Base-by-base conservation (phyloP, 2,113 vertebrate genomes). In the Notothenia rossii region DNA sequence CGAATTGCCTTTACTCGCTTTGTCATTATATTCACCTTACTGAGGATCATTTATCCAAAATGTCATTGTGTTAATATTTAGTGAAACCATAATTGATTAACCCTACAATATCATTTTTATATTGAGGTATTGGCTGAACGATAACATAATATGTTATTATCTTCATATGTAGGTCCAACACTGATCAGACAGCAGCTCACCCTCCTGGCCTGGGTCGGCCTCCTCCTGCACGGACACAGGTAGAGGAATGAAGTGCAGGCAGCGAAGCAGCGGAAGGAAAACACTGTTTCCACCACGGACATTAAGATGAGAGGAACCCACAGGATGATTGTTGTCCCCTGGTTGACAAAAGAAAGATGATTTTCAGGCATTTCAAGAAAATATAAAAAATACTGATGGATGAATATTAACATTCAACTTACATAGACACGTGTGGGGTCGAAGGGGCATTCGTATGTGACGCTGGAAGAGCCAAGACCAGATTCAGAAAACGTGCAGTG, bases 351-450 rank as follows among this genome's bases (percentile, higher is more conserved):
- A 69, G 1, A 29, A 29, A 29, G 29, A 29, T 29, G 29, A 29
- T 29, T 29, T 29, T 29, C 29, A 29, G 29, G 29, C 29, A 29
- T 29, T 29, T 49, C 18, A 2, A 33, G 22, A 56, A 3, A n/a
- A 4, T 22, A 12, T 59, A 17, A 56, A 60, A 68, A 83, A 2
- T 0, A 60, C n/a, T 7, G 5, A 0, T 33, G 20, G 33, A 46
- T 1, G 40, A 36, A 48, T 70, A n/a, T 29, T 43, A 40, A 9
- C 20, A 25, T 58, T 43, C 14, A 14, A 95, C 98, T 97, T 89
- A 98, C 96, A 0, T 96, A 98, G 89, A 97, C 92, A 0, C 95
- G 95, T 1, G 97, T 97, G 67, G 98, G 97, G 68, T 99, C 96
- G 2, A 98, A 99, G 29, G 97, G 96, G 58, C 98, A 98, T 81